These are phyloP conservation scores for Phymastichus coffea DNA, from an alignment of 1,140 invertebrate genomes.

Conservation along the genomic window DNA sequence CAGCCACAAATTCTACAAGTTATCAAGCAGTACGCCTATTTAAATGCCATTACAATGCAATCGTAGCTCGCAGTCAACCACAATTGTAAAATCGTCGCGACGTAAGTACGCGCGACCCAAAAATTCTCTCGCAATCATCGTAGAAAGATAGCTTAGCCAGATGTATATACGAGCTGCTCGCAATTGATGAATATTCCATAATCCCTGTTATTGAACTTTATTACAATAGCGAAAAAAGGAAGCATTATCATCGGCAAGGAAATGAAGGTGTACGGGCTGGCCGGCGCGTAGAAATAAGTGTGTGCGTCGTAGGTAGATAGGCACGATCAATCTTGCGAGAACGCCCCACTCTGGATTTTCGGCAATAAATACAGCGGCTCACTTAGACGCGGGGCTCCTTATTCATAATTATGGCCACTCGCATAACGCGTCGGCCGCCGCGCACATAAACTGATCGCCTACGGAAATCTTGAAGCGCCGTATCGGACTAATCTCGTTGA, in stretches of 20 bases:
- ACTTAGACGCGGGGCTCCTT: background rate
- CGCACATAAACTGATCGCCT: slow-evolving; percentile 5
- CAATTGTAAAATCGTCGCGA: background rate
- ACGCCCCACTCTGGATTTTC: background rate
- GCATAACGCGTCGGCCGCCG: too few relatives aligned
- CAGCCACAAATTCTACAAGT: too few relatives aligned
- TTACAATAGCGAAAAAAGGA: too few relatives aligned
- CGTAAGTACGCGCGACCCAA: background rate
- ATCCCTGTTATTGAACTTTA: slow-evolving; percentile 1
- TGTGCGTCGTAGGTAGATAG: background rate
- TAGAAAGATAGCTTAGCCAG: background rate
- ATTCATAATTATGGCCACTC: slow-evolving; percentile 7
- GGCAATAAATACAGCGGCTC: slow-evolving; percentile 4
- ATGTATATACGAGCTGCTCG: too few relatives aligned
- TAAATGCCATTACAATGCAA: background rate
- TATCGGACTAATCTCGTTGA: background rate
- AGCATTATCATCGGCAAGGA: too few relatives aligned
- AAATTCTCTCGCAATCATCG: background rate
- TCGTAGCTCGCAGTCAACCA: background rate
- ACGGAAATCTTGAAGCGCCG: background rate
- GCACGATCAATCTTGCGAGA: slow-evolving; percentile 5
- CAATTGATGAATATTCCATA: slow-evolving; percentile 12
- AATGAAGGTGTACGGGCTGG: background rate
- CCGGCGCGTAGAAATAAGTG: background rate
- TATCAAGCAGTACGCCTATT: background rate